Evolutionary conservation across 2,888 invertebrate species (phyloP), one percentile per base, ranked within the genome.

Genomic region (Ophioninae sp.): DNA sequence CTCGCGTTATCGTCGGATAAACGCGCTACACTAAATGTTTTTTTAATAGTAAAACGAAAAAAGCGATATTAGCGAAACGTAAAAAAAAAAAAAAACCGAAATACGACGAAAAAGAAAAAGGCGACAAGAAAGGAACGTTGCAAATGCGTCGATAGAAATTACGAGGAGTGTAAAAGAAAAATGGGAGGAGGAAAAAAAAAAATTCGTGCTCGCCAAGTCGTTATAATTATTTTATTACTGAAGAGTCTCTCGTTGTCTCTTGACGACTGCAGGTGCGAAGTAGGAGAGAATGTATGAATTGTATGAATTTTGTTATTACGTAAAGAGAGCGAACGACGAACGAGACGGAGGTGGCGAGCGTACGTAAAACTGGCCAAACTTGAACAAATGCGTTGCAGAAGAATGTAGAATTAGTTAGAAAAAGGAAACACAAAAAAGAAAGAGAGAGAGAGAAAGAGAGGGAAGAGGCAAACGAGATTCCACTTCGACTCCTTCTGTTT

Each of bases 401-500:
- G 82, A 81, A 72, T 78, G 74, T 84, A 85, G 82, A 70, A 79
- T 85, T 87, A 89, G 88, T 87, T 89, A 89, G 89, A 85, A 84
- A 84, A 88, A 81, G 67, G 67, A 81, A 81, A 30, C 30, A 30
- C 30, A 2, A 30, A 30, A 76, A 79, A 76, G 70, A 41, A 44
- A 68, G 73, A 75, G 75, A 81, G 57, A 77, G 50, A 21, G 17
- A 75, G 73, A 67, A 81, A 61, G 37, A 44, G 69, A 39, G 78
- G 30, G 7, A n/a, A 75, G 73, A 67, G 80, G 57, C 30, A 44
- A 69, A 39, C 77, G 30, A 7, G n/a, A 83, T 57, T 21, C 84
- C 87, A 87, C 89, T 89, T 67, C 86, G 87, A 88, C 89, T 67
- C 80, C 83, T 91, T 90, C 50, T 50, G 91, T 92, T 91, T 92